A percentile compares a stretch with the other conserved stretches of the same genome.
Conservation (phyloP, 2,113 vertebrate species). For the Choloepus hoffmanni region DNA sequence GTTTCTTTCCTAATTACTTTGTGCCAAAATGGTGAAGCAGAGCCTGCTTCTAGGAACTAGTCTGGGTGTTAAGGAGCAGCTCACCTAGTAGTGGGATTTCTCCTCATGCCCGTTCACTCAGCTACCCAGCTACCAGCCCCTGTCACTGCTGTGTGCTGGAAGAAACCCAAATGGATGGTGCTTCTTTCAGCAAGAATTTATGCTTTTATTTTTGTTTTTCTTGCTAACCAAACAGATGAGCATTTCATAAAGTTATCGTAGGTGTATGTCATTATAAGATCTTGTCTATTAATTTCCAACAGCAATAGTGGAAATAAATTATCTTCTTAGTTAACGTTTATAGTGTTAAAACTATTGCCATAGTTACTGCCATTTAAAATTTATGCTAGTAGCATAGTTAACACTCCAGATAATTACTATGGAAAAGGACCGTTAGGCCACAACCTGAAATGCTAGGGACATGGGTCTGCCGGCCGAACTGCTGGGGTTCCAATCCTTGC, state of each 20-base stretch:
- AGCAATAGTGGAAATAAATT: conserved; percentile 34
- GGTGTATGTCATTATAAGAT: neutral
- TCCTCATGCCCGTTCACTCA: neutral
- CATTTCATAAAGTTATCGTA: conserved; percentile 42
- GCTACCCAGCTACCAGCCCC: neutral
- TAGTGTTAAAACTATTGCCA: neutral
- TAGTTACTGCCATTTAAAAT: conserved; percentile 21
- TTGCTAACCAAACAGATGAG: conserved; percentile 22
- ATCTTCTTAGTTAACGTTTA: conserved; percentile 55
- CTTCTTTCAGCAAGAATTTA: conserved; percentile 27
- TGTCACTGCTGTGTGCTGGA: neutral
- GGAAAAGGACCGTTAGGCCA: neutral
- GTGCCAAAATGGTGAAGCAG: conserved; percentile 20
- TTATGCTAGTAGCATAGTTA: conserved; percentile 20
- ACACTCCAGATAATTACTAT: neutral
- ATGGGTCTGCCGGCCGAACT: neutral
- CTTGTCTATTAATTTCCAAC: conserved; percentile 15
- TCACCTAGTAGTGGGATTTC: neutral
- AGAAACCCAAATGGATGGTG: neutral
- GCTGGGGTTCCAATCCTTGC: neutral
- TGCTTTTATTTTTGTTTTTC: conserved; percentile 54
- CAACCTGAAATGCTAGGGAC: neutral
- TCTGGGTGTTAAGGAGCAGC: conserved; percentile 37
- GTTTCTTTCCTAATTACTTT: conserved; percentile 62
- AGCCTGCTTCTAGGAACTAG: conserved; percentile 50